A percentile compares a stretch with the other conserved stretches of the same genome.
Evolutionary conservation across 2,113 vertebrate genomes (phyloP).

Genomic region (Ophthalmolycus amberensis): DNA sequence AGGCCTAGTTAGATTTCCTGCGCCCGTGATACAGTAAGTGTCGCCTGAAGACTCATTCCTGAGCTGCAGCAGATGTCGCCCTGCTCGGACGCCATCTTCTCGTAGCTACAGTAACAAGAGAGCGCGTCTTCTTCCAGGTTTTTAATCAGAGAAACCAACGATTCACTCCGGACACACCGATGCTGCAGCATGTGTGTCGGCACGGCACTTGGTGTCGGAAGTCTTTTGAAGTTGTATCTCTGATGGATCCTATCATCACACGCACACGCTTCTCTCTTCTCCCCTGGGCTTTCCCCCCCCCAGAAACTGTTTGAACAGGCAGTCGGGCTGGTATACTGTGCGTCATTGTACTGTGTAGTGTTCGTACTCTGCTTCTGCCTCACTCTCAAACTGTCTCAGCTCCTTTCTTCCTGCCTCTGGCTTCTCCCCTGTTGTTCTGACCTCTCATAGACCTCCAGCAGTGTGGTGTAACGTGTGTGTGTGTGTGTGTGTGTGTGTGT

Average conservation of each 20-base stretch:
- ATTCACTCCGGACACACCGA: conserved; percentile 12
- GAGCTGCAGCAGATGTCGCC: conserved; percentile 3
- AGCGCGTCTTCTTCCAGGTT: conserved; percentile 11
- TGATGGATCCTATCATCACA: conserved; percentile 19
- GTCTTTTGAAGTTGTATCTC: conserved; percentile 38
- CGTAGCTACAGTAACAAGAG: background rate
- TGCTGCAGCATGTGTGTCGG: conserved; percentile 33
- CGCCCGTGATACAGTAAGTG: background rate
- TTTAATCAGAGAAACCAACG: conserved; percentile 34
- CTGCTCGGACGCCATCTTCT: conserved; percentile 13
- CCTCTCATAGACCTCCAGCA: conserved; percentile 60
- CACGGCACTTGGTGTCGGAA: conserved; percentile 36
- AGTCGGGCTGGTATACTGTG: background rate
- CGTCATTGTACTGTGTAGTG: background rate
- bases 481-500: conserved; percentile 29
- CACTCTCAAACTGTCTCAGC: conserved; percentile 12
- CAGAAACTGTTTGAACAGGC: conserved; percentile 34
- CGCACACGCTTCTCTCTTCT: background rate
- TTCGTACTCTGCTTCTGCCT: background rate
- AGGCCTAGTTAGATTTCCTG: conserved; percentile 12
- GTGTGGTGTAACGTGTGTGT: conserved; percentile 52
- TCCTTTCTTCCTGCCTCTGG: conserved; percentile 16
- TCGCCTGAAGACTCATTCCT: conserved; percentile 18
- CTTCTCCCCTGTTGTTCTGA: conserved; percentile 59
- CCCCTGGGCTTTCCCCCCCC: conserved; percentile 25